phyloP scores from a whole-genome alignment of 2,113 vertebrate species.

The Sterrhoptilus dennistouni region DNA sequence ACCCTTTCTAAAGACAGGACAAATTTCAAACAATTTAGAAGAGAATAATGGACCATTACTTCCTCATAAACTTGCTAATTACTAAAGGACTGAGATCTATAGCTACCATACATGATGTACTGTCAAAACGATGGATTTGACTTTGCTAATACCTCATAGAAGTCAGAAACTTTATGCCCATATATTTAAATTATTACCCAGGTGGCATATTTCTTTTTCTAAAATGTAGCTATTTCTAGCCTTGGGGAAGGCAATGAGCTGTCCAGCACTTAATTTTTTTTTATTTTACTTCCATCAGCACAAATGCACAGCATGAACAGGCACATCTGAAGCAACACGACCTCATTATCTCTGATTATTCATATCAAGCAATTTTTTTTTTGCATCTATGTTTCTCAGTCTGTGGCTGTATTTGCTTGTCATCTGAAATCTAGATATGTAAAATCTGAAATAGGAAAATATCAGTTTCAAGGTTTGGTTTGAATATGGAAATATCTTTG shows the following conservation, averaged over 20 bases:
- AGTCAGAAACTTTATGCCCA: neutral
- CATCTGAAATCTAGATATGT: neutral
- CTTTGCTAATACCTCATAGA: constrained; percentile 15
- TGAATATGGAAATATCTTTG: neutral
- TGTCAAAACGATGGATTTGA: constrained; percentile 19
- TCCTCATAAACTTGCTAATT: constrained; percentile 63
- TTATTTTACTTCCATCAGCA: neutral
- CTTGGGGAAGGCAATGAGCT: neutral
- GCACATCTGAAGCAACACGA: neutral
- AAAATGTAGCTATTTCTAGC: neutral
- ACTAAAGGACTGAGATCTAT: constrained; percentile 16
- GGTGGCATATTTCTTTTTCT: neutral
- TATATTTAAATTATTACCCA: neutral
- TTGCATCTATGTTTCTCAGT: neutral
- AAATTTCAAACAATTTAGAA: constrained; percentile 18
- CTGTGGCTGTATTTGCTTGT: neutral
- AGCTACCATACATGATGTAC: neutral
- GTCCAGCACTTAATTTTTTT: neutral
- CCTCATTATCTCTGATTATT: neutral
- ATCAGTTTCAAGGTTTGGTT: neutral
- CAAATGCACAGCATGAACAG: neutral
- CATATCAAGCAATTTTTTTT: neutral
- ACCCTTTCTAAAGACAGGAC: constrained; percentile 27
- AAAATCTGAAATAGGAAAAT: neutral
- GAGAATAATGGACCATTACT: constrained; percentile 53